Conservation (phyloP, 2,797 vertebrate species). For the Rallus crepitans region DNA sequence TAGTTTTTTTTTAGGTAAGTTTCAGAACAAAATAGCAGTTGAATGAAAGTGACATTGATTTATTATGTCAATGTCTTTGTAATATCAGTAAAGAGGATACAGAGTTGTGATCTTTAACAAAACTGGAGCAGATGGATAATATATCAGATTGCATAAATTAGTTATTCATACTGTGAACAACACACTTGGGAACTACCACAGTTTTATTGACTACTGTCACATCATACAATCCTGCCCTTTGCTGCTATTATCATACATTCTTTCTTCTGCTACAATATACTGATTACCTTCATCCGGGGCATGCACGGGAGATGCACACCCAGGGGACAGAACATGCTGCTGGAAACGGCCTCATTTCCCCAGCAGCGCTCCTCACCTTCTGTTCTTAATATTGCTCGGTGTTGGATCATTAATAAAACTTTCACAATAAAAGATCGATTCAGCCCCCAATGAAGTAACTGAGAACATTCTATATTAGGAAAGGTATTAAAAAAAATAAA, state of each 20-base stretch:
- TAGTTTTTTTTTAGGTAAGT: background rate
- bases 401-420: background rate
- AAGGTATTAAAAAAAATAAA: background rate
- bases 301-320: fast-evolving
- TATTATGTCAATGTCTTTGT: background rate
- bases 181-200: background rate
- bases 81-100: background rate
- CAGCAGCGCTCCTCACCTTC: background rate
- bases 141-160: background rate
- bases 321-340: background rate
- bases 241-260: background rate
- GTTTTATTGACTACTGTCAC: background rate
- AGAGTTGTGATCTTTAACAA: background rate
- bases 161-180: background rate
- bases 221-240: background rate
- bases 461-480: background rate
- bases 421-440: background rate
- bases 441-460: background rate
- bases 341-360: background rate
- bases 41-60: background rate
- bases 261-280: background rate
- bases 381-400: background rate
- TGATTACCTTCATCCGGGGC: background rate
- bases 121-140: background rate
- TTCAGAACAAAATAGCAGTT: background rate